Conservation (phyloP, 2,797 vertebrate genomes). For the Syncerus caffer region DNA sequence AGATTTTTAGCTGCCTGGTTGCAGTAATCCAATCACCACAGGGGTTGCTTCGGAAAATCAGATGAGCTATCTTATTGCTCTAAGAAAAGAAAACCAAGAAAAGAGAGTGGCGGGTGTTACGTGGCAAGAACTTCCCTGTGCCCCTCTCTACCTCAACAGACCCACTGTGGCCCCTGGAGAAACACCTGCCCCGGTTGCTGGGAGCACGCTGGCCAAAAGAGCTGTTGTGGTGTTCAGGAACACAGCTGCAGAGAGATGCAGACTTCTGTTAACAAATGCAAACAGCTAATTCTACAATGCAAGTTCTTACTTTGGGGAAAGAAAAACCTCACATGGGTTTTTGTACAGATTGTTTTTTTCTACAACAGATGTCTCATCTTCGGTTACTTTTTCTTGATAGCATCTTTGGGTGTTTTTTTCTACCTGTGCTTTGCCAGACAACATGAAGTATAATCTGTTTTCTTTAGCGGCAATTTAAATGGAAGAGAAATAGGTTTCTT, state of each 20-base stretch:
- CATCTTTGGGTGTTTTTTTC: slow-evolving; percentile 4
- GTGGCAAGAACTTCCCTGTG: neutral
- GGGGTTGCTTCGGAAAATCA: neutral
- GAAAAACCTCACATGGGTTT: slow-evolving; percentile 52
- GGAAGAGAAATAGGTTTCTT: neutral
- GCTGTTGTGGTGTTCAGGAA: neutral
- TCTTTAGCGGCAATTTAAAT: slow-evolving; percentile 1
- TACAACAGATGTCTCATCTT: slow-evolving; percentile 58
- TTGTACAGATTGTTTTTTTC: slow-evolving; percentile 28
- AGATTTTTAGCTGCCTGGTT: neutral
- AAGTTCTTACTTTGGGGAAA: slow-evolving; percentile 18
- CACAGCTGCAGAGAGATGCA: neutral
- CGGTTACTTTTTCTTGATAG: slow-evolving; percentile 47
- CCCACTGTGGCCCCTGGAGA: neutral
- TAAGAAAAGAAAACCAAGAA: neutral
- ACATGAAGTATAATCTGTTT: neutral
- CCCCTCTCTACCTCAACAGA: neutral
- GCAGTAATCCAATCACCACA: neutral
- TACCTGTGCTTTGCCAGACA: neutral
- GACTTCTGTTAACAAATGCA: neutral
- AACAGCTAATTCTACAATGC: neutral
- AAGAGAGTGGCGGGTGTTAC: neutral
- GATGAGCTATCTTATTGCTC: neutral
- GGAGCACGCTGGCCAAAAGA: neutral
- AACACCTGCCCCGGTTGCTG: neutral